Evolutionary conservation across 2,888 invertebrate genomes (phyloP), one percentile per base, ranked within the genome.

Genomic region (Polia nebulosa): DNA sequence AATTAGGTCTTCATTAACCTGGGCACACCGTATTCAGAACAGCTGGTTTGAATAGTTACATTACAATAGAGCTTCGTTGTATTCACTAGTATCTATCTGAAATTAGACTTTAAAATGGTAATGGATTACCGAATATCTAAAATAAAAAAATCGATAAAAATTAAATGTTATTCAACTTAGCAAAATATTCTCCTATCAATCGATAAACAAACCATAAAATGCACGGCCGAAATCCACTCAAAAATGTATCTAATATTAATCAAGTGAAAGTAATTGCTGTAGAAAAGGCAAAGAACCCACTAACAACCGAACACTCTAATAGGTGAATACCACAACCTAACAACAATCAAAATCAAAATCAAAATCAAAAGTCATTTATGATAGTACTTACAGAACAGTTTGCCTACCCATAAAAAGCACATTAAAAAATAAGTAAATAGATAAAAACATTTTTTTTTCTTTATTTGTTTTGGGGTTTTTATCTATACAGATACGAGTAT

Each of bases 211-310:
- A 39, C 9, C 7, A 58, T 59, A 61, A 68, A 68, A 56, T 58
- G 34, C 61, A 53, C 39, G 20, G 39, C 13, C 25, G 51, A 62
- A n/a, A 32, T 60, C 62, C 47, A 63, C 36, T 51, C 15, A 51
- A 68, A 56, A 78, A 69, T 74, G 20, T 57, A 57, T 63, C 58
- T 60, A 45, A 72, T 80, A 60, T 76, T 44, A 36, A 78, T 66
- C 63, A 71, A 77, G 74, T 75, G 80, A 82, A 84, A 81, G 81
- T 73, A 73, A 83, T 67, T 13, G 59, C 62, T 36, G 20, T 69
- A 55, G 63, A 72, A 72, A 70, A 80, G 77, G 70, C 78, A 79
- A 80, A 76, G 49, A 81, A 68, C 78, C 72, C 76, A 64, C 63
- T 76, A 63, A 49, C 68, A 55, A 71, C 68, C 56, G 29, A 73